These are phyloP conservation scores for Cheirogaleus major DNA, from an alignment of 2,797 vertebrate species.

Conservation along the genomic window DNA sequence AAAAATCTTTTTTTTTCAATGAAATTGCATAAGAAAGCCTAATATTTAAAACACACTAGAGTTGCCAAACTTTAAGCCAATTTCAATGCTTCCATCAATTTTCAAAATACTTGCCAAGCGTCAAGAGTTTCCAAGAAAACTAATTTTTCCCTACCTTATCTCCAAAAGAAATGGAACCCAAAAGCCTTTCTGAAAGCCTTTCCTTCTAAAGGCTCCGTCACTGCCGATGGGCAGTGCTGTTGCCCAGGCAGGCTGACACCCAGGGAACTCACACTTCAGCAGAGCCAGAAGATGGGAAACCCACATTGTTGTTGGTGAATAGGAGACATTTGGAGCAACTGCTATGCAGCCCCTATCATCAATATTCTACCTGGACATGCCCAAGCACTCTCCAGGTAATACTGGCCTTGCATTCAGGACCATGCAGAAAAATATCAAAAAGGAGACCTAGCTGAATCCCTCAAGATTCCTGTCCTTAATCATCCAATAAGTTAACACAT, in stretches of 20 bases:
- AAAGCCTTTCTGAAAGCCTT: not conserved
- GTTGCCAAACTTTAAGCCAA: not conserved
- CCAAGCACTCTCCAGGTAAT: not conserved
- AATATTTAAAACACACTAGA: slow-evolving; percentile 22
- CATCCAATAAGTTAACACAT: not conserved
- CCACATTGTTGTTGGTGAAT: not conserved
- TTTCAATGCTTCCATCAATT: slow-evolving; percentile 6
- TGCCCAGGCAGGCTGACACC: not conserved
- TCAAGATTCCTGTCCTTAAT: not conserved
- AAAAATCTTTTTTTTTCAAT: not conserved
- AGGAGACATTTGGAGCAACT: not conserved
- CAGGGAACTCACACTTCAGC: not conserved
- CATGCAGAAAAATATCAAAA: not conserved
- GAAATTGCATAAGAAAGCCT: not conserved
- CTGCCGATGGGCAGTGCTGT: not conserved
- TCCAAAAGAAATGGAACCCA: not conserved
- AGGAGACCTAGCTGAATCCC: not conserved
- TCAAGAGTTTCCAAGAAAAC: slow-evolving; percentile 1
- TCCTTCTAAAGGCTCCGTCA: not conserved
- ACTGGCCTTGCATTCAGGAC: not conserved
- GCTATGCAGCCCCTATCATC: not conserved
- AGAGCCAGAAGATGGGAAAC: not conserved
- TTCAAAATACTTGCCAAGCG: slow-evolving; percentile 6
- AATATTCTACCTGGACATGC: not conserved
- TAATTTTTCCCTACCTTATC: not conserved